Evolutionary conservation across 1,140 invertebrate species (phyloP).

Genomic region (Philaenus spumarius): DNA sequence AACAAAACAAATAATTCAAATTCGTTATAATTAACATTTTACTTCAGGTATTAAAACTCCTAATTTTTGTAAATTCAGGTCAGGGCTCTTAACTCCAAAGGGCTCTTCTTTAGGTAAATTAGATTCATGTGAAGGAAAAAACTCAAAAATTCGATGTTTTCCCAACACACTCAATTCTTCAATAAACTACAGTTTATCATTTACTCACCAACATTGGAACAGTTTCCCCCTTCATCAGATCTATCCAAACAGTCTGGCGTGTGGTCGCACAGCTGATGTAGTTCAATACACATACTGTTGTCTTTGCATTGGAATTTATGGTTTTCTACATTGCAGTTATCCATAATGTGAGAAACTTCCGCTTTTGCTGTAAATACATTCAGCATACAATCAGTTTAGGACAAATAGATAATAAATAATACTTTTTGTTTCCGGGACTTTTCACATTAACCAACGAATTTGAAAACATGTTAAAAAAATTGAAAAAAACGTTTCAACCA

Average conservation of each 20-base stretch:
- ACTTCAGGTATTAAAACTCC: too few species aligned
- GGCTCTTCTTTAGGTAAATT: too few species aligned
- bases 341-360: slow-evolving; percentile 39
- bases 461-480: too few species aligned
- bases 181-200: slow-evolving; percentile 34
- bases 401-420: neutral
- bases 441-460: too few species aligned
- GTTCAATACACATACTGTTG: slow-evolving; percentile 55
- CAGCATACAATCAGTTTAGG: slow-evolving; percentile 13
- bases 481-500: too few species aligned
- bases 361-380: slow-evolving; percentile 37
- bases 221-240: slow-evolving; percentile 60
- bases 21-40: too few species aligned
- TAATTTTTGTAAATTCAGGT: too few species aligned
- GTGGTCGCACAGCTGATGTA: slow-evolving; percentile 62
- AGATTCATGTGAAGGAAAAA: too few species aligned
- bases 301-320: slow-evolving; percentile 49
- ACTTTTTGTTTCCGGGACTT: neutral
- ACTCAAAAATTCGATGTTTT: too few species aligned
- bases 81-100: too few species aligned
- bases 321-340: slow-evolving; percentile 41
- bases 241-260: slow-evolving; percentile 67
- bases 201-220: slow-evolving; percentile 40
- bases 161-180: slow-evolving; percentile 43
- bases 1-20: too few species aligned